Conservation (phyloP, 1,140 invertebrate genomes). For the Drusus annulatus region DNA sequence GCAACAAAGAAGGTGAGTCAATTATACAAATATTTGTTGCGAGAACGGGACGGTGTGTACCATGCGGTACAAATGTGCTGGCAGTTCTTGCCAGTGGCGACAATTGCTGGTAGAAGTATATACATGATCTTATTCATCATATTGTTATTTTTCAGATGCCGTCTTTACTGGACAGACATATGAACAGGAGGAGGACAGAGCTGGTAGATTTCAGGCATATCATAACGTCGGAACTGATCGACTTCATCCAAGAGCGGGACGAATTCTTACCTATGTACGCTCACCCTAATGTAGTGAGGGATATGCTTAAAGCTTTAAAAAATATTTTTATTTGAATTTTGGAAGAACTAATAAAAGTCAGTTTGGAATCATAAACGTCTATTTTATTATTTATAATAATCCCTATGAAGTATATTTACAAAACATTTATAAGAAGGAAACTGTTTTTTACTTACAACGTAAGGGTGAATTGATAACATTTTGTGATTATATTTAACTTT, state of each 20-base stretch:
- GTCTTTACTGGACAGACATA: not conserved
- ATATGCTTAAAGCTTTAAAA: not conserved
- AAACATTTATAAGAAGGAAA: constrained; percentile 54
- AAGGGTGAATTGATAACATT: constrained; percentile 15
- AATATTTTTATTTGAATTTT: not conserved
- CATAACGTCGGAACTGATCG: constrained; percentile 24
- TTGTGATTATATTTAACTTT: constrained; percentile 13
- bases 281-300: constrained; percentile 18
- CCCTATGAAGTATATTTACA: constrained; percentile 55
- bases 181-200: not conserved
- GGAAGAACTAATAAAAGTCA: not conserved
- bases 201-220: constrained; percentile 22
- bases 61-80: too few species aligned
- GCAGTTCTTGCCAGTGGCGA: too few species aligned
- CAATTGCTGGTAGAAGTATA: too few species aligned
- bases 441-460: constrained; percentile 41
- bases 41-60: too few species aligned
- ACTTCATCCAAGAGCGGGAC: constrained; percentile 34
- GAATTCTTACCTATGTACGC: constrained; percentile 43
- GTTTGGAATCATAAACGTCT: constrained; percentile 53
- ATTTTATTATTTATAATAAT: constrained; percentile 54
- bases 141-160: too few species aligned
- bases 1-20: too few species aligned
- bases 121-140: too few species aligned
- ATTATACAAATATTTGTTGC: too few species aligned